Evolutionary conservation across 2,113 vertebrate genomes (phyloP), one percentile per base, ranked within the genome.

Genomic region (Natator depressus): DNA sequence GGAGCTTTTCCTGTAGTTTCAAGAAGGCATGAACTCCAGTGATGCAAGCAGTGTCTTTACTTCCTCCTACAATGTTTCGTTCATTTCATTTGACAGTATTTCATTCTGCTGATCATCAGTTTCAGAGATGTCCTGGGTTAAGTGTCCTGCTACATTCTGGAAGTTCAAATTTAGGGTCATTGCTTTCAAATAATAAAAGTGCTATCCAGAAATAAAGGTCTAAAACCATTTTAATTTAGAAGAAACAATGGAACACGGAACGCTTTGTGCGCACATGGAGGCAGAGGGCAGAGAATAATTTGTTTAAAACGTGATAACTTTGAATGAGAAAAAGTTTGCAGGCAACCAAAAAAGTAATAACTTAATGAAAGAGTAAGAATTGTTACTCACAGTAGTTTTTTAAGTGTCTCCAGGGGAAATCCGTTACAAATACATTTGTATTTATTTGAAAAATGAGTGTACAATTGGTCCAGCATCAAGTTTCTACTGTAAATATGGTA

Each of bases 371-470:
- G 92, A 35, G 29, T 97, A 96, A 87, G 16, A 47, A 79, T 87
- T 80, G 31, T 24, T 49, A 83, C 90, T 96, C 93, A 96, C 46
- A 54, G 88, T 78, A 94, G 10, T 86, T 93, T 94, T 29, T 82
- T 83, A 94, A 95, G 92, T 59, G 78, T 88, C 90, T 94, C 89
- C 53, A 42, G 87, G 85, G 87, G 78, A 96, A 96, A 96, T 94
- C 87, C 95, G 94, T 96, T 97, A 96, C 85, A 97, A 96, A 96
- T 92, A 89, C 81, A 94, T 95, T 96, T 96, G 54, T 59, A 59
- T 87, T 87, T 78, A 49, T 87, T 87, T 55, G 72, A 78, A 79
- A 57, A 46, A 20, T 80, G 42, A 59, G 31, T 59, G 53, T 20
- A 81, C 81, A 88, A 96, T 94, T 76, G 90, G 89, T 72, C 55